These are phyloP conservation scores for Pipa parva DNA, from an alignment of 2,113 vertebrate species.

Conservation along the genomic window DNA sequence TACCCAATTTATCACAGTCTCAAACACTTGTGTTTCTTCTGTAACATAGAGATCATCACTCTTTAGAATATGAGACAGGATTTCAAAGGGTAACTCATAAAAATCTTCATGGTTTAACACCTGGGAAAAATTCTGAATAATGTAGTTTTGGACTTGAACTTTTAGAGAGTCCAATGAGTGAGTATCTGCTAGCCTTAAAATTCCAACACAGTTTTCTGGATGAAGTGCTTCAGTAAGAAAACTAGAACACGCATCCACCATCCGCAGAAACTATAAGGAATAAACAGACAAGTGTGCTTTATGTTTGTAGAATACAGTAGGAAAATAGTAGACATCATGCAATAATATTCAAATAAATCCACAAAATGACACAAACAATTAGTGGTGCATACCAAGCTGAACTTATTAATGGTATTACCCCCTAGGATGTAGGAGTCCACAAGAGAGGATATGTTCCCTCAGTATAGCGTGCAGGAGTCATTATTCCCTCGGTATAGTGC, in stretches of 20 bases:
- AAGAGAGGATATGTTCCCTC: no score
- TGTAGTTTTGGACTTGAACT: conserved; percentile 74
- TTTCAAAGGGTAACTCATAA: conserved; percentile 73
- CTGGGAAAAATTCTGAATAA: conserved; percentile 80
- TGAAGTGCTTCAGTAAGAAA: conserved; percentile 84
- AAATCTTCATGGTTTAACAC: conserved; percentile 81
- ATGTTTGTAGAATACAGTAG: not conserved
- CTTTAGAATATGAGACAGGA: conserved; percentile 72
- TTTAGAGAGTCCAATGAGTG: conserved; percentile 75
- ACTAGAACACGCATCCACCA: conserved; percentile 83
- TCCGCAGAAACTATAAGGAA: conserved; percentile 77
- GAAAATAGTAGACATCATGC: no score
- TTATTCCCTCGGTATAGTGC: no score
- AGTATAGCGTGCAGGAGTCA: no score
- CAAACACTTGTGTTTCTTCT: conserved; percentile 83
- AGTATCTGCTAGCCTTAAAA: conserved; percentile 81
- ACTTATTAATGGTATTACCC: no score
- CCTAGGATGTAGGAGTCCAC: no score
- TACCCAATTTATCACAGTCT: conserved; percentile 84
- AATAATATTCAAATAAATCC: not conserved
- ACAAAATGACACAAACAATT: no score
- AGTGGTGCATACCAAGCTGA: no score
- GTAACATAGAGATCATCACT: conserved; percentile 82
- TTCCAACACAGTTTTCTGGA: conserved; percentile 84
- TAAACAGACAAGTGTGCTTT: no score